A percentile compares a stretch with the other conserved stretches of the same genome.
phyloP scores from a whole-genome alignment of 2,113 vertebrate genomes.

The Macquaria australasica region DNA sequence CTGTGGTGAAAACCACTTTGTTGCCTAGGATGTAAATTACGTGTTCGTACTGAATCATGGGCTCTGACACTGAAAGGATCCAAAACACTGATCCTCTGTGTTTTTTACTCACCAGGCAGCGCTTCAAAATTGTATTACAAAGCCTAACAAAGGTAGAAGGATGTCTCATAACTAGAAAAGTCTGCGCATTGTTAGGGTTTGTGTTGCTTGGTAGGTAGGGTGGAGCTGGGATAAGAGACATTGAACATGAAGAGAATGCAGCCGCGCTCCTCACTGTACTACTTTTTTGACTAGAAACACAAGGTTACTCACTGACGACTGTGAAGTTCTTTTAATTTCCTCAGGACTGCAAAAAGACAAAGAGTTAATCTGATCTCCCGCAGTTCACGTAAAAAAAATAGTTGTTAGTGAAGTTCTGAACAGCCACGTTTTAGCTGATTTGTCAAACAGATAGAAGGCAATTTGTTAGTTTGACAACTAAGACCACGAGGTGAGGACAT shows the following conservation, averaged over 20 bases:
- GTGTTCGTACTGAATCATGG: conserved; percentile 73
- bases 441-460: conserved; percentile 44
- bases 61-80: conserved; percentile 65
- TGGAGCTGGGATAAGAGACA: conserved; percentile 29
- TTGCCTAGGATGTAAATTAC: conserved; percentile 83
- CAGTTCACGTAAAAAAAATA: conserved; percentile 54
- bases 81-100: conserved; percentile 60
- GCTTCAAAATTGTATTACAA: conserved; percentile 45
- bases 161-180: conserved; percentile 31
- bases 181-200: conserved; percentile 42
- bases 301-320: conserved; percentile 35
- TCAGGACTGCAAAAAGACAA: conserved; percentile 44
- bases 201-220: conserved; percentile 18
- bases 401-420: conserved; percentile 50
- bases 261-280: not conserved
- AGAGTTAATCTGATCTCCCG: conserved; percentile 47
- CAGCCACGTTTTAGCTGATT: conserved; percentile 47
- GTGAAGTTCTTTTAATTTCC: conserved; percentile 24
- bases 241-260: conserved; percentile 25
- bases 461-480: conserved; percentile 50
- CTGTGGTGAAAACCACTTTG: conserved; percentile 82
- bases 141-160: conserved; percentile 41
- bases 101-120: conserved; percentile 60
- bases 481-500: conserved; percentile 29
- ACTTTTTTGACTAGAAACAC: conserved; percentile 35